Base-by-base conservation (phyloP, 2,888 invertebrate genomes). In the Aleiodes leptofemur region DNA sequence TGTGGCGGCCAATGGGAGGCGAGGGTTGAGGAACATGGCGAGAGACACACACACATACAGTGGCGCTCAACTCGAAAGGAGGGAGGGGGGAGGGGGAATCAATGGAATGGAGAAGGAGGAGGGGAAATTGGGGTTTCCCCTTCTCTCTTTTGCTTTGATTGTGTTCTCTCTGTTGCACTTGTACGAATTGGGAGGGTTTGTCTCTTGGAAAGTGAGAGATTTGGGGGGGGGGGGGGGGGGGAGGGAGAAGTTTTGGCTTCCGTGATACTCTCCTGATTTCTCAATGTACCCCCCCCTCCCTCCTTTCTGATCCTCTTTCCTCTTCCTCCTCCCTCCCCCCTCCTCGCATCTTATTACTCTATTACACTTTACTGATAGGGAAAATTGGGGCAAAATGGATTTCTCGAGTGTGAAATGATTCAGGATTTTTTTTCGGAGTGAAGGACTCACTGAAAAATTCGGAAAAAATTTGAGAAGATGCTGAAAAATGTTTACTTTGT, bases 11-110 rank as follows among this genome's bases (percentile, higher is more conserved):
- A 88, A 88, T 87, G 73, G 14, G 23, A 9, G 59, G 31, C n/a
- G 13, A 31, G 80, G 77, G 77, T 76, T 77, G 79, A 77, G 79
- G 84, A 88, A 87, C 86, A 88, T 88, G 88, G 88, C 88, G 88
- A 87, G 85, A 53, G 23, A 23, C 23, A 23, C 23, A 23, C 23
- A 23, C 1, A 23, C 23, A 23, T 2, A 23, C 87, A 87, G 88
- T 76, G 88, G 86, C 86, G 80, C 88, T 88, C 88, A 88, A 84
- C 75, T 43, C 43, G 7, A 6, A 4, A 1, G 6, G 4, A 34
- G 34, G 6, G 34, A 34, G 34, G 4, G 34, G 34, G 34, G 34
- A 31, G n/a, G 23, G 23, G 23, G 23, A 3, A 38, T 38, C 38
- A 38, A 38, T 38, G 38, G 38, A 43, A 8, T 43, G 11, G 43